phyloP scores from a whole-genome alignment of 2,888 invertebrate species.

The Strigamia maritima region DNA sequence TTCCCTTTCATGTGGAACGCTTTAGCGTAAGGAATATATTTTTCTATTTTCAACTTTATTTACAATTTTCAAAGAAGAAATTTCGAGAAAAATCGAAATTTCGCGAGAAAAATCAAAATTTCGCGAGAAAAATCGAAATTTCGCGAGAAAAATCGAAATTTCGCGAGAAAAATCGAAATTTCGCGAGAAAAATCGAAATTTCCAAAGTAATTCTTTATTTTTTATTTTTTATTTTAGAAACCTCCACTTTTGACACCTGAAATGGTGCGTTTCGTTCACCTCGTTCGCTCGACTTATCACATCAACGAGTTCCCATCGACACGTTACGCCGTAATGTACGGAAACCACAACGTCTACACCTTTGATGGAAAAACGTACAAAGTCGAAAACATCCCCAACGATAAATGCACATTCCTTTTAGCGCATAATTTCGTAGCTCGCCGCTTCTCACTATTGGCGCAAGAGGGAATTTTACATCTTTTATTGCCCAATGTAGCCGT shows the following conservation, averaged over 20 bases:
- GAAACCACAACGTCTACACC: neutral
- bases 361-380: neutral
- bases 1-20: neutral
- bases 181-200: no score
- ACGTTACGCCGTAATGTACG: neutral
- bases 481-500: conserved; percentile 7
- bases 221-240: neutral
- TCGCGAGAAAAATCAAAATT: no score
- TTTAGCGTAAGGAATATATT: neutral
- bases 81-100: no score
- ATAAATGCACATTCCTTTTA: neutral
- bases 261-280: neutral
- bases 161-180: no score
- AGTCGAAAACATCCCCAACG: neutral
- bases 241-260: neutral
- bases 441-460: neutral
- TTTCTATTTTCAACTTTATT: no score
- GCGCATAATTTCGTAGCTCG: conserved; percentile 27
- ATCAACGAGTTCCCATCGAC: neutral
- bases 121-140: no score
- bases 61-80: no score
- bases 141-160: no score
- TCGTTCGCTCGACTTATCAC: neutral
- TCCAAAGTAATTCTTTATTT: neutral
- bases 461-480: neutral